Conservation (phyloP, 2,888 invertebrate species). For the Yponomeuta sedellus region DNA sequence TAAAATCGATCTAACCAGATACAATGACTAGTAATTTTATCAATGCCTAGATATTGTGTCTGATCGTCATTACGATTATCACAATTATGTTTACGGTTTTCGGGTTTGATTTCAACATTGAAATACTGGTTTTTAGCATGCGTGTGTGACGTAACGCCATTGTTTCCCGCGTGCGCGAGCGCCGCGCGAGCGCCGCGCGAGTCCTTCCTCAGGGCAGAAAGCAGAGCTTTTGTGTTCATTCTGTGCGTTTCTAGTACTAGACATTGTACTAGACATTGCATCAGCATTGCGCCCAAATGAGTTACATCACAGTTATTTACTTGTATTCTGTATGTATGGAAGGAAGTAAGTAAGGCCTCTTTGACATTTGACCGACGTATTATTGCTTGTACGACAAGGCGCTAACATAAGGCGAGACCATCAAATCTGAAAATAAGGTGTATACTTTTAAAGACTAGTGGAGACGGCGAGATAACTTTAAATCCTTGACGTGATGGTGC, state of each 20-base stretch:
- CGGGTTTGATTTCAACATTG: too few relatives aligned
- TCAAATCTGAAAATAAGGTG: too few relatives aligned
- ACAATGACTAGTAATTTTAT: too few relatives aligned
- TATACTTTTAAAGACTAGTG: too few relatives aligned
- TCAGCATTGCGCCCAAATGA: neutral
- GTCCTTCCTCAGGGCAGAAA: neutral
- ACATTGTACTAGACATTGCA: neutral
- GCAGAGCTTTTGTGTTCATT: neutral
- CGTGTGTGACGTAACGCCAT: neutral
- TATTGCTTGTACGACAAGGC: neutral
- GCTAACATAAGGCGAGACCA: too few relatives aligned
- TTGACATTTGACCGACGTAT: neutral
- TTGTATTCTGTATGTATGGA: neutral
- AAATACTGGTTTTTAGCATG: neutral
- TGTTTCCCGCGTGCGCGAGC: neutral
- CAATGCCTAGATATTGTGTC: too few relatives aligned
- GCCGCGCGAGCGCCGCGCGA: neutral
- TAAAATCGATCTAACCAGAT: too few relatives aligned
- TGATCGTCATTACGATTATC: too few relatives aligned
- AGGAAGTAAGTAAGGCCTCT: neutral
- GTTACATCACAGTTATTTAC: neutral
- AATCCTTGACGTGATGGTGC: too few relatives aligned
- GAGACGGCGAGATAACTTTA: too few relatives aligned
- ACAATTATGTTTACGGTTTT: too few relatives aligned
- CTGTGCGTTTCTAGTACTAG: neutral